Base-by-base conservation (phyloP, 2,888 invertebrate genomes). In the Podabrus alpinus region DNA sequence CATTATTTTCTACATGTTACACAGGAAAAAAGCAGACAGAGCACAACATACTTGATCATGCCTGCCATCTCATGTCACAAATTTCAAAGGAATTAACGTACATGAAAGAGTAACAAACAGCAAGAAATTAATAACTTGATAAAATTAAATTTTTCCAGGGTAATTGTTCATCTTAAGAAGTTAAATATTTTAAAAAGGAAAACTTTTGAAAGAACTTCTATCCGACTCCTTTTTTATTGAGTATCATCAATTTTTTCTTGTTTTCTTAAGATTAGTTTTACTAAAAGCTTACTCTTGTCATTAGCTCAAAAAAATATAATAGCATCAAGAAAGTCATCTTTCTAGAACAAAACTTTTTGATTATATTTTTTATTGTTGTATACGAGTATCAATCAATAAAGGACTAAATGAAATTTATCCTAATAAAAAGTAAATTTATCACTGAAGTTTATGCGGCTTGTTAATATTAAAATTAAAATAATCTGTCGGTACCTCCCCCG, bases 1-100 rank as follows among this genome's bases (percentile, higher is more conserved):
- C 45, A 67, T 72, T 72, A 72, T 71, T 74, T 68, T 64, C 25
- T 13, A 45, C 60, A 45, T 59, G 61, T 61, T 64, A 19, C 25
- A 62, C 11, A 10, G 66, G 13, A 59, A 45, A 71, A 10, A 25
- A 66, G 59, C 59, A 66, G 59, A 66, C 19, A 19, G 71, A 66
- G 71, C 66, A 59, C 66, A 72, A 72, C 66, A 29, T 60, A 72
- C 67, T 72, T 29, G 72, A 72, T 72, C 72, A 72, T 67, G n/a
- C 59, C 59, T 25, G 15, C 17, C 59, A 16, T 15, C 13, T 45
- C 59, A 45, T 72, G 72, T 72, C 67, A 67, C 59, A 72, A n/a
- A 72, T 72, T 72, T 21, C 59, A 67, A 24, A 66, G 29, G 66
- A 59, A 61, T 72, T 67, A 72, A 66, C 45, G 19, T 66, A 71